Conservation (phyloP, 53 echinoderm and acorn worm species). For the Paelopatides confundens region DNA sequence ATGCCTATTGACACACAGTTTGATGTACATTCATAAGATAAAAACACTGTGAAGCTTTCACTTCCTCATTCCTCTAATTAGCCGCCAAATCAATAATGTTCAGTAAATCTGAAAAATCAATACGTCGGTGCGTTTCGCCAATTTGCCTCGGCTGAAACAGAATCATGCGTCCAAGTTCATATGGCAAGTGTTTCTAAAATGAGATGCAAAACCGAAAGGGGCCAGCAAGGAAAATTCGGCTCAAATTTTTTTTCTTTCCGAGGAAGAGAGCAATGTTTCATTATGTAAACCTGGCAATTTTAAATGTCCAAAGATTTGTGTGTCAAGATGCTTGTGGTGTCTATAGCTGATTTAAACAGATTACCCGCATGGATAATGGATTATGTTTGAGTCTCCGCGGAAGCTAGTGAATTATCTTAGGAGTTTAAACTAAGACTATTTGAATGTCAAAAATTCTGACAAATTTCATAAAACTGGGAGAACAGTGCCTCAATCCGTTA, state of each 20-base stretch:
- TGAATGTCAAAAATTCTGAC: too few species aligned
- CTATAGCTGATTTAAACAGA: background rate
- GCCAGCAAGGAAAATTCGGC: constrained; percentile 46
- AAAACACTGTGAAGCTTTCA: constrained; percentile 63
- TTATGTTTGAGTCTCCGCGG: background rate
- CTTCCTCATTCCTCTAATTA: constrained; percentile 94
- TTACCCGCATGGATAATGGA: background rate
- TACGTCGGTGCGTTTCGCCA: constrained; percentile 72
- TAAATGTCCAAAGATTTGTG: constrained; percentile 32
- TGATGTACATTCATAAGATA: constrained; percentile 38
- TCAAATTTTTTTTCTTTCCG: background rate
- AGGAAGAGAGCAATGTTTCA: constrained; percentile 40
- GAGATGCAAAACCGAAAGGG: constrained; percentile 46
- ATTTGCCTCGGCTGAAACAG: constrained; percentile 55
- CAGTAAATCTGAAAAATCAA: constrained; percentile 95
- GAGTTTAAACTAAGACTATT: too few species aligned
- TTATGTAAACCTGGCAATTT: constrained; percentile 47
- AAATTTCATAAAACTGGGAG: too few species aligned
- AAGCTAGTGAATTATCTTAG: background rate
- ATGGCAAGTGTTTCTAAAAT: constrained; percentile 39
- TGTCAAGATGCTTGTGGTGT: constrained; percentile 1
- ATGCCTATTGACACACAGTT: constrained; percentile 47
- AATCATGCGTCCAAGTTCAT: constrained; percentile 55
- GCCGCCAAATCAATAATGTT: constrained; percentile 97
- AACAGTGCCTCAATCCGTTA: too few species aligned